Evolutionary conservation across 2,113 vertebrate species (phyloP).

Genomic region (Bufo gargarizans): DNA sequence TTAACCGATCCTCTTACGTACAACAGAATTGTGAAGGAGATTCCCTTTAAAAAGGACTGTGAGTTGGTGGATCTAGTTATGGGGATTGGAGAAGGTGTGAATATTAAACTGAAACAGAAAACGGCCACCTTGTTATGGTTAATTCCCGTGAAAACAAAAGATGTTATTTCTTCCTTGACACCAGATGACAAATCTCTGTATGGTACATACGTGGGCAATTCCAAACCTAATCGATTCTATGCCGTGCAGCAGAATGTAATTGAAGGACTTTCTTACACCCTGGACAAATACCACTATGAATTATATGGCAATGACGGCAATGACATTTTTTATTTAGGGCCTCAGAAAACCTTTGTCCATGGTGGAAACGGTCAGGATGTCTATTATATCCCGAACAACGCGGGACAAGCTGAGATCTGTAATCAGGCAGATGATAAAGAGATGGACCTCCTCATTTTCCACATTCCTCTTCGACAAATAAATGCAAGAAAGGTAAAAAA

Average conservation of each 20-base stretch:
- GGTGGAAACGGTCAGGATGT: conserved; percentile 63
- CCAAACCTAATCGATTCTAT: conserved; percentile 61
- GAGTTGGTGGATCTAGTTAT: conserved; percentile 61
- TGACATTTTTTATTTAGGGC: conserved; percentile 65
- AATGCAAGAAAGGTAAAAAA: too few relatives aligned
- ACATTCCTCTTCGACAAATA: conserved; percentile 23
- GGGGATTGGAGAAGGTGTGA: conserved; percentile 62
- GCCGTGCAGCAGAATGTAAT: conserved; percentile 59
- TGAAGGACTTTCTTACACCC: conserved; percentile 52
- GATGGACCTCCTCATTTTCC: conserved; percentile 14
- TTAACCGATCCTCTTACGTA: conserved; percentile 61
- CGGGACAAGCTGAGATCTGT: conserved; percentile 57
- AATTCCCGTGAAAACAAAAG: conserved; percentile 58
- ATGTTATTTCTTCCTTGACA: conserved; percentile 59
- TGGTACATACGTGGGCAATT: conserved; percentile 64
- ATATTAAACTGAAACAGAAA: conserved; percentile 43
- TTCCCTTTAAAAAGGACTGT: conserved; percentile 56
- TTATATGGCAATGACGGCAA: conserved; percentile 63
- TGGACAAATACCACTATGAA: conserved; percentile 62
- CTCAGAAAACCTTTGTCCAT: conserved; percentile 63
- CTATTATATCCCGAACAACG: conserved; percentile 61
- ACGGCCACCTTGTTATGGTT: conserved; percentile 25
- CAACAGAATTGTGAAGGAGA: conserved; percentile 11
- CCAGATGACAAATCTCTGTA: accelerated
- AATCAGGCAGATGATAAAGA: background rate